Evolutionary conservation across 2,888 invertebrate species (phyloP), one percentile per base, ranked within the genome.

Genomic region (Petrophora chlorosata): DNA sequence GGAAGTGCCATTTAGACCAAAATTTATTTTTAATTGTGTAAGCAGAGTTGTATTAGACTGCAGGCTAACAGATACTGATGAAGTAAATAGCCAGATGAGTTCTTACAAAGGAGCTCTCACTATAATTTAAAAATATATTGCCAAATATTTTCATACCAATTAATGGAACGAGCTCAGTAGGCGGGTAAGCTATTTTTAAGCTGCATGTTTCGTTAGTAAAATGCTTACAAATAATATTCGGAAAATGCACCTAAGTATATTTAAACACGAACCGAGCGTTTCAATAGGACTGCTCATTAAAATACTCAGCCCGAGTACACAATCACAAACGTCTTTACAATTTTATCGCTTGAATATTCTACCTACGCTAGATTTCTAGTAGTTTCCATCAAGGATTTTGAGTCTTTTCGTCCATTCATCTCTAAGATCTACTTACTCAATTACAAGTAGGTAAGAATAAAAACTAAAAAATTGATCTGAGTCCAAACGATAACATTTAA

Each of bases 241-340:
- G 32, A 34, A 43, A 52, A 53, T 43, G 28, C 45, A 33, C 15
- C 56, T 41, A n/a, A n/a, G n/a, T n/a, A 53, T 26, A 53, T 66
- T 55, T 36, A 56, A 53, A 42, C 15, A 28, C 8, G 34, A 36
- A 22, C 43, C 22, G 50, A 28, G 40, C 22, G 50, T 41, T 52
- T 59, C 41, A 23, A 54, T 55, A 47, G 36, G 38, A 48, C 46
- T 50, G 41, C 59, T 66, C 62, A 66, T 70, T 69, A 65, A 71
- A 70, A 67, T 70, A 57, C 63, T 62, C 45, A 45, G 60, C 56
- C 63, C 55, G 55, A 53, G 57, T 56, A 57, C 62, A 60, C 59
- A 61, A 53, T 41, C 47, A 57, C 49, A 62, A 54, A 53, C 53
- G 56, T 38, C 50, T 48, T 26, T 40, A 47, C 34, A 34, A 61